Evolutionary conservation across 2,113 vertebrate genomes (phyloP).

Genomic region (Gopherus evgoodei): DNA sequence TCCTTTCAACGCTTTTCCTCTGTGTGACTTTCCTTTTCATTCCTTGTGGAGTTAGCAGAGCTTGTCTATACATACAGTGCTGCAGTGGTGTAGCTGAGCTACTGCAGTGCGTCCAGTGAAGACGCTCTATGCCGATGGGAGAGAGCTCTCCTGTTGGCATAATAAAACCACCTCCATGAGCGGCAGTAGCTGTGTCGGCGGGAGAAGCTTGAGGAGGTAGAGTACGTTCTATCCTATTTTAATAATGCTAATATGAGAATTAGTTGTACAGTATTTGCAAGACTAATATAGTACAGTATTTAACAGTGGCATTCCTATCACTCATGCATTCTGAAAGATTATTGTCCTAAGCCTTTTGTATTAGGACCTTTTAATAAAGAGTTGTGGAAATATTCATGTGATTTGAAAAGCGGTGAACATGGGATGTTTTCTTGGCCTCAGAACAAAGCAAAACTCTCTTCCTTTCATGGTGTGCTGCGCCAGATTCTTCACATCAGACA

Average conservation of each 20-base stretch:
- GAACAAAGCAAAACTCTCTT: constrained; percentile 39
- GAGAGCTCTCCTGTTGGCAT: too few relatives aligned
- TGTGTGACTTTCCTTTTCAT: background rate
- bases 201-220: background rate
- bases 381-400: background rate
- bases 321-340: background rate
- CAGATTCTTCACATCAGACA: background rate
- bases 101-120: too few relatives aligned
- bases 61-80: too few relatives aligned
- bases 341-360: background rate
- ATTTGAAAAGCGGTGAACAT: background rate
- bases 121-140: too few relatives aligned
- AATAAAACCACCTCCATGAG: too few relatives aligned
- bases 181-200: too few relatives aligned
- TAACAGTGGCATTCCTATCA: background rate
- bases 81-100: too few relatives aligned
- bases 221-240: accelerated
- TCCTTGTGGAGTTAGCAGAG: background rate
- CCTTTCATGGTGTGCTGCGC: background rate
- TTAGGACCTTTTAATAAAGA: constrained; percentile 11
- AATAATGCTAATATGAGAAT: accelerated
- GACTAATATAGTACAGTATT: background rate
- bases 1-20: background rate
- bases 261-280: background rate
- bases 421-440: constrained; percentile 17